phyloP scores from a whole-genome alignment of 2,113 vertebrate species.

The Chaetorhynchus papuensis region DNA sequence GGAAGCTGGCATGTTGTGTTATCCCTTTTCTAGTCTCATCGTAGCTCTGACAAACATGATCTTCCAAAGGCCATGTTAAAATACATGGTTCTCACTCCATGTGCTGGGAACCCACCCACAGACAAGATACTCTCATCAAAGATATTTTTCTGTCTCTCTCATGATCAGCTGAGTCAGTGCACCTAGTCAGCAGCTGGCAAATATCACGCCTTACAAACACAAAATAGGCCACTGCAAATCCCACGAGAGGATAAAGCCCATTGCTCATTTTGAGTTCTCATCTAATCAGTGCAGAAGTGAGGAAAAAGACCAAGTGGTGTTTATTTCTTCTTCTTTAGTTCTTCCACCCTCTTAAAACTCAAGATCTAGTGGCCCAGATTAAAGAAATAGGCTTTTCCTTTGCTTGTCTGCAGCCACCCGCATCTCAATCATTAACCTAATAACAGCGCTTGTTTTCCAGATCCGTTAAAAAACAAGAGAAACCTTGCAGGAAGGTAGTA shows the following conservation, averaged over 20 bases:
- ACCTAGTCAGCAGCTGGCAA: background rate
- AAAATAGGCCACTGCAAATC: background rate
- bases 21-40: background rate
- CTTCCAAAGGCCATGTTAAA: background rate
- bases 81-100: fast-evolving
- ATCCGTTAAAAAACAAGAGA: background rate
- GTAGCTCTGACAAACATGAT: background rate
- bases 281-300: background rate
- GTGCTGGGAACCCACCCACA: background rate
- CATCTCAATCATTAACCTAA: background rate
- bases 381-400: background rate
- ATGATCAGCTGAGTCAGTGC: slow-evolving; percentile 20
- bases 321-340: background rate
- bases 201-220: background rate
- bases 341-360: background rate
- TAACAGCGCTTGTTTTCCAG: background rate
- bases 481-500: background rate
- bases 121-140: background rate
- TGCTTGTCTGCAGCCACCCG: background rate
- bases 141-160: background rate
- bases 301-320: background rate
- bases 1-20: background rate
- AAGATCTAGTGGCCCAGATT: background rate
- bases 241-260: background rate
- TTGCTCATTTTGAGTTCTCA: background rate